phyloP scores from a whole-genome alignment of 2,113 vertebrate species.

The Benitochromis conjunctus region DNA sequence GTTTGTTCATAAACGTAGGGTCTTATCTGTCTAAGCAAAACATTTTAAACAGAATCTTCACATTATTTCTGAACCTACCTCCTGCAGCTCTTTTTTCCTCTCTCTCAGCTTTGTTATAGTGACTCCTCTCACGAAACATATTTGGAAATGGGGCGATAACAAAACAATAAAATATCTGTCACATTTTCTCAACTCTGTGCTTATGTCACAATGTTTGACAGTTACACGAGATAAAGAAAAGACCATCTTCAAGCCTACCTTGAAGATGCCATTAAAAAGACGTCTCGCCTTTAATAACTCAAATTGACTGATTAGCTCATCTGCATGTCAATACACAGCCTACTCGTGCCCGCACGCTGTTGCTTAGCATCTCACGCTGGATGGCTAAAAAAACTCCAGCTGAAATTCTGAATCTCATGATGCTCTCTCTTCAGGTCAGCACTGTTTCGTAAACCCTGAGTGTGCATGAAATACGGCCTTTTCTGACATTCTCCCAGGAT shows the following conservation, averaged over 20 bases:
- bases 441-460: neutral
- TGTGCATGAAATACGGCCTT: neutral
- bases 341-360: neutral
- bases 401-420: neutral
- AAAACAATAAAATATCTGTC: neutral
- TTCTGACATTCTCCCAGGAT: neutral
- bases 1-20: fast-evolving
- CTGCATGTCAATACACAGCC: neutral
- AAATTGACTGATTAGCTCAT: neutral
- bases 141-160: neutral
- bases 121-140: neutral
- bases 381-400: neutral
- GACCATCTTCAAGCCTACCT: neutral
- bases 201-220: neutral
- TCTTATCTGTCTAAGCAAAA: neutral
- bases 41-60: neutral
- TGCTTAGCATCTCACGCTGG: neutral
- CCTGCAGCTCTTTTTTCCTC: neutral
- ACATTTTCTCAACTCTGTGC: neutral
- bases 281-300: neutral
- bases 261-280: neutral
- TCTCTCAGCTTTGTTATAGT: neutral
- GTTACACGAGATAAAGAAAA: neutral
- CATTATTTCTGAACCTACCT: neutral
- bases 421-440: neutral